phyloP scores from a whole-genome alignment of 2,888 invertebrate species.

The Hetaerina titia region DNA sequence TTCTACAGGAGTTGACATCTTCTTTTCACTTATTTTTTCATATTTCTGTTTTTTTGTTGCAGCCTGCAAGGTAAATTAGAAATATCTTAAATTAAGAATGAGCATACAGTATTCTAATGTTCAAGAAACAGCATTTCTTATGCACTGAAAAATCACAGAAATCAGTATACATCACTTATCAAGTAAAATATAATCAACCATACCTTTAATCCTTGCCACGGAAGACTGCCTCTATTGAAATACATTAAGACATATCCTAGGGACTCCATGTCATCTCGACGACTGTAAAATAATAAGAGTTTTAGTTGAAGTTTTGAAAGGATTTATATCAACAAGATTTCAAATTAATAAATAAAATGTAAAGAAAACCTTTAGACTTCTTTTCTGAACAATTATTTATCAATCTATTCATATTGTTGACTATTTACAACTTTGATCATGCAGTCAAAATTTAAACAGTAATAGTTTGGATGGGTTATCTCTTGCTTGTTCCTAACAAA shows the following conservation, averaged over 20 bases:
- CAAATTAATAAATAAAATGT: background rate
- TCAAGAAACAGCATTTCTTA: background rate
- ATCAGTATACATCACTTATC: too few species aligned
- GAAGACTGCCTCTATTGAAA: conserved; percentile 94
- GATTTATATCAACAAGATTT: background rate
- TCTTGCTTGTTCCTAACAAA: too few species aligned
- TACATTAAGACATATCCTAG: conserved; percentile 99
- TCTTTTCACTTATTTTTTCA: conserved; percentile 99
- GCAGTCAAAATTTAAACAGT: too few species aligned
- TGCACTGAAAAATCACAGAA: background rate
- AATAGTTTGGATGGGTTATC: too few species aligned
- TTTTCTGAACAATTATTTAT: too few species aligned
- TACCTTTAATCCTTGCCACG: conserved; percentile 95
- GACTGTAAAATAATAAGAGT: conserved; percentile 79
- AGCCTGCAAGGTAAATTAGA: conserved; percentile 80
- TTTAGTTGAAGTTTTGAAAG: background rate
- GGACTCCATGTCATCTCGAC: conserved; percentile 99
- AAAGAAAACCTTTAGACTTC: too few species aligned
- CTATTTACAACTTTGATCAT: too few species aligned
- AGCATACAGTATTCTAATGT: conserved; percentile 36
- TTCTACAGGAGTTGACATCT: conserved; percentile 99
- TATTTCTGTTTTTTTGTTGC: conserved; percentile 99
- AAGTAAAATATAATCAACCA: background rate
- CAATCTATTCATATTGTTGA: too few species aligned
- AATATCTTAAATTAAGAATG: background rate